Conservation (phyloP, 2,888 invertebrate genomes). For the Ochropleura plecta region DNA sequence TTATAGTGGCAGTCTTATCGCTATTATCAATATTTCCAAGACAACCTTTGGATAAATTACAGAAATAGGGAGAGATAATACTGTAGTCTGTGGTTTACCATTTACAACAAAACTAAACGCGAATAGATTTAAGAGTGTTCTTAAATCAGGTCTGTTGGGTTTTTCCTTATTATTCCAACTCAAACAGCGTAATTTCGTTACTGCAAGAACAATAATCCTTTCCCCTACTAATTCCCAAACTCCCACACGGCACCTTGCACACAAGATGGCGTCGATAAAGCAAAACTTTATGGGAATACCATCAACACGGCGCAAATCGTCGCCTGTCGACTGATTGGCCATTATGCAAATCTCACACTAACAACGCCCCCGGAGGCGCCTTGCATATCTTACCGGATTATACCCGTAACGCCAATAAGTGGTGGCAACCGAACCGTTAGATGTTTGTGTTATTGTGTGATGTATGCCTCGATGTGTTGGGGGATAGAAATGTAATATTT, state of each 20-base stretch:
- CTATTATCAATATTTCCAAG: not conserved
- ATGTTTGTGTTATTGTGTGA: conserved; percentile 65
- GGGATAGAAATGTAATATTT: conserved; percentile 57
- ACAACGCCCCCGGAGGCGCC: conserved; percentile 70
- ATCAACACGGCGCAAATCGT: conserved; percentile 68
- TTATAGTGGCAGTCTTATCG: not conserved
- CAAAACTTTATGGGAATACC: conserved; percentile 67
- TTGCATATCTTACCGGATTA: conserved; percentile 74
- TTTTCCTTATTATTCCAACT: not conserved
- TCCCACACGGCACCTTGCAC: conserved; percentile 29
- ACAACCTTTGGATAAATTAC: not conserved
- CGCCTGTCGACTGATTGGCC: conserved; percentile 75
- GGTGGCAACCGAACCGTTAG: conserved; percentile 69
- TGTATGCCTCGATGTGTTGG: conserved; percentile 49
- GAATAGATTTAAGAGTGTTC: not conserved
- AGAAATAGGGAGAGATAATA: not conserved
- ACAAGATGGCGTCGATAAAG: conserved; percentile 49
- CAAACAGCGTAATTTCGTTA: conserved; percentile 9
- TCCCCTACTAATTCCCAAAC: conserved; percentile 8
- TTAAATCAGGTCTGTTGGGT: not conserved
- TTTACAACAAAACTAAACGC: not conserved
- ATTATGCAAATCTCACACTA: conserved; percentile 79
- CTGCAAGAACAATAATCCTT: not conserved
- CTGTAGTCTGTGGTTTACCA: not conserved
- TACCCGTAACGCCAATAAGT: conserved; percentile 70